Conservation (phyloP, 2,797 vertebrate species). For the Ciconia nigra region DNA sequence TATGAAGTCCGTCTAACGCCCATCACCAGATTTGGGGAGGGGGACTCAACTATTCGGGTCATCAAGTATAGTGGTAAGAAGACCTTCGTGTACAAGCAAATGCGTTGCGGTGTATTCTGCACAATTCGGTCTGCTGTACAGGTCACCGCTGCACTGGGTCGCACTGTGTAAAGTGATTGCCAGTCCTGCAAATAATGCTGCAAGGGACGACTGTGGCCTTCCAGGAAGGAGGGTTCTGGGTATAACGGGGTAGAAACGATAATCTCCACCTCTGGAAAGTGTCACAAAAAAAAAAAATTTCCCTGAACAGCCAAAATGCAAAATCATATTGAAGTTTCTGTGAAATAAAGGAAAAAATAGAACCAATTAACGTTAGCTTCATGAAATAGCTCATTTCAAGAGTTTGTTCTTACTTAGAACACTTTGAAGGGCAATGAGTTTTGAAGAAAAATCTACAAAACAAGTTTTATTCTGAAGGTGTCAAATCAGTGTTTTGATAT, state of each 20-base stretch:
- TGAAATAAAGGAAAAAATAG: neutral
- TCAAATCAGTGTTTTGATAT: neutral
- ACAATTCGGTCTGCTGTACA: rapidly evolving
- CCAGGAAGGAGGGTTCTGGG: neutral
- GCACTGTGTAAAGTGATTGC: rapidly evolving
- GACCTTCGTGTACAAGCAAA: too few species aligned
- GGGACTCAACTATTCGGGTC: conserved; percentile 91
- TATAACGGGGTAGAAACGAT: rapidly evolving
- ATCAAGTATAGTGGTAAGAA: conserved; percentile 94
- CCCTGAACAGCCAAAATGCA: neutral
- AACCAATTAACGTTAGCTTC: neutral
- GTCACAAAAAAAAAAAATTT: neutral
- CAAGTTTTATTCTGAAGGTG: neutral
- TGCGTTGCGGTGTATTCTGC: rapidly evolving
- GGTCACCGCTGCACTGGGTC: neutral
- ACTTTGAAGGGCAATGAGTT: neutral
- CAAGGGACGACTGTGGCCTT: neutral
- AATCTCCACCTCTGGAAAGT: neutral
- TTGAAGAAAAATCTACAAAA: neutral
- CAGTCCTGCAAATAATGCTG: neutral
- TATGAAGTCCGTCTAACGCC: conserved; percentile 95
- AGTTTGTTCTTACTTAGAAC: neutral
- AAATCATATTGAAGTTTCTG: neutral
- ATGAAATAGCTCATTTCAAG: neutral
- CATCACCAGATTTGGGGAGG: conserved; percentile 94